phyloP scores from a whole-genome alignment of 2,113 vertebrate species.

The Antechinus stuartii region DNA sequence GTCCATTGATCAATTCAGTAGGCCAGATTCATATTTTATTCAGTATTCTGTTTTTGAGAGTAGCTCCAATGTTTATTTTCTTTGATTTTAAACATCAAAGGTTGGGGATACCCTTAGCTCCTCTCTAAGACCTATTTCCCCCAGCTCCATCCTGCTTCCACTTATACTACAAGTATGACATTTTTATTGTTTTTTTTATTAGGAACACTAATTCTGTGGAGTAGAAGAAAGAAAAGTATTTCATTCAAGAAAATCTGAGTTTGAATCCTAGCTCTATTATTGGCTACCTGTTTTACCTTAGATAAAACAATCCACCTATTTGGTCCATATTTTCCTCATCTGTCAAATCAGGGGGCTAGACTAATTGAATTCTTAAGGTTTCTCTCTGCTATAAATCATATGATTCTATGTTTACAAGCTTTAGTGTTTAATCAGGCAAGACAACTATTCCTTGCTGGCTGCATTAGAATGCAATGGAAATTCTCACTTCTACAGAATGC shows the following conservation, averaged over 20 bases:
- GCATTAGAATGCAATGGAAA: constrained; percentile 68
- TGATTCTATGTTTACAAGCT: constrained; percentile 47
- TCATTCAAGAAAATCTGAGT: neutral
- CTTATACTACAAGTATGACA: neutral
- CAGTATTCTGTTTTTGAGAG: neutral
- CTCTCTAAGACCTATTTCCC: neutral
- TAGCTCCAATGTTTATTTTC: neutral
- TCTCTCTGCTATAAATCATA: neutral
- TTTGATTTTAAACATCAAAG: neutral
- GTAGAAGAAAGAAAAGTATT: neutral
- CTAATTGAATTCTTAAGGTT: neutral
- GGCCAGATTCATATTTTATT: neutral
- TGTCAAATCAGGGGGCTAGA: neutral
- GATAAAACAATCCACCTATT: neutral
- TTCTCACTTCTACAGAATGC: constrained; percentile 60
- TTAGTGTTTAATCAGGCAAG: constrained; percentile 58
- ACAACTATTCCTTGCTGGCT: constrained; percentile 44
- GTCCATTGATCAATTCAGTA: neutral
- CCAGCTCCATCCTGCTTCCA: neutral
- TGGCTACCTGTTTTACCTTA: neutral
- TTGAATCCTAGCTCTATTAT: neutral
- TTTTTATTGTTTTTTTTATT: neutral
- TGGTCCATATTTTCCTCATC: neutral
- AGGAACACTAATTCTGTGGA: neutral
- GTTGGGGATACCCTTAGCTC: neutral